phyloP scores from a whole-genome alignment of 1,140 invertebrate genomes.

The Philaenus spumarius region DNA sequence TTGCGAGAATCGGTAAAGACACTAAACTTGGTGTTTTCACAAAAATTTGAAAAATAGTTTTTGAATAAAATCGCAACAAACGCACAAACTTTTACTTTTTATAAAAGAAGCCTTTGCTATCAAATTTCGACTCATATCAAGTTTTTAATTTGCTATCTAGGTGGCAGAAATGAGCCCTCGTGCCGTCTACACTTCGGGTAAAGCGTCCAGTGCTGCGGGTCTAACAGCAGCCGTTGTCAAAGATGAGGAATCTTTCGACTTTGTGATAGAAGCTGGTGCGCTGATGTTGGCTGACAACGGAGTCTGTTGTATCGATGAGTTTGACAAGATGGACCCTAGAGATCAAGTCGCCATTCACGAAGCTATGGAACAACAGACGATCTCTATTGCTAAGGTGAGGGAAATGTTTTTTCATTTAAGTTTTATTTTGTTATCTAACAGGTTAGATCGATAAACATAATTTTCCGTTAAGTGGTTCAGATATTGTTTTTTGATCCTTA shows the following conservation, averaged over 20 bases:
- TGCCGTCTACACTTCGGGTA: conserved; percentile 97
- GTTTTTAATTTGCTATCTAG: conserved; percentile 29
- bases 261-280: conserved; percentile 99
- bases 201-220: conserved; percentile 96
- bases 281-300: conserved; percentile 99
- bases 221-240: conserved; percentile 94
- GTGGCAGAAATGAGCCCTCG: conserved; percentile 93
- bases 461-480: no score
- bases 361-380: conserved; percentile 99
- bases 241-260: conserved; percentile 97
- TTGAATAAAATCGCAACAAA: no score
- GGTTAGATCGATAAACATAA: no score
- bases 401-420: background rate
- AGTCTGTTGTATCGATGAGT: conserved; percentile 99
- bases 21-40: no score
- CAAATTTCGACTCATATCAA: no score
- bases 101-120: no score
- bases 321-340: conserved; percentile 97
- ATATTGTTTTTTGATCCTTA: no score
- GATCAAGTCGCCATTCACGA: conserved; percentile 99
- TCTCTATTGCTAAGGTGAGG: conserved; percentile 92
- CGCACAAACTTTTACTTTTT: no score
- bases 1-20: no score
- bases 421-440: no score
- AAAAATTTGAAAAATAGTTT: no score